phyloP scores from a whole-genome alignment of 92 coral and sea anemone species.

The Siderastrea radians region DNA sequence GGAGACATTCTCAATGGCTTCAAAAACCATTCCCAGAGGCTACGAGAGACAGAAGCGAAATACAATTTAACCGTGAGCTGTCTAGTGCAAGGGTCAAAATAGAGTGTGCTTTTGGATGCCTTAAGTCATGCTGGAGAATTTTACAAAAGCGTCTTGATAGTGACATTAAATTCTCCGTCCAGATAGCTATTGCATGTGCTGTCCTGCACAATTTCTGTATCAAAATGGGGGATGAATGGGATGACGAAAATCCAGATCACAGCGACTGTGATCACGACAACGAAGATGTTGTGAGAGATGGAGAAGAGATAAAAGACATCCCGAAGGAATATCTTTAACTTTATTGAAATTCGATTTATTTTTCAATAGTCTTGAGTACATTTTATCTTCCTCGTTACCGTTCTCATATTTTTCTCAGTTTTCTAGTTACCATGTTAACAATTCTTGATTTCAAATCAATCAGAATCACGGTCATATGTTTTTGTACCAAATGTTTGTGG shows the following conservation, averaged over 20 bases:
- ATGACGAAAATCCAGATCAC: constrained; percentile 19
- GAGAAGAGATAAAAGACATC: constrained; percentile 18
- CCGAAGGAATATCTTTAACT: neutral
- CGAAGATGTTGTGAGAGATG: constrained; percentile 21
- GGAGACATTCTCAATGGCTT: constrained; percentile 62
- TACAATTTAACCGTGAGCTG: constrained; percentile 29
- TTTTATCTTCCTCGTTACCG: neutral
- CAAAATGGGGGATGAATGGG: constrained; percentile 41
- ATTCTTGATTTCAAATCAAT: neutral
- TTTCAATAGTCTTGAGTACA: too few relatives aligned
- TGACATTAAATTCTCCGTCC: constrained; percentile 33
- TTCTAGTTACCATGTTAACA: neutral
- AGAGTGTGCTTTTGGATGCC: constrained; percentile 38
- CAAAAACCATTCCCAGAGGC: constrained; percentile 34
- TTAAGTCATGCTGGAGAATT: constrained; percentile 39
- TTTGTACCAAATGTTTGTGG: neutral
- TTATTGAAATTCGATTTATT: neutral
- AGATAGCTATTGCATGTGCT: constrained; percentile 44
- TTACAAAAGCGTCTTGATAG: constrained; percentile 42
- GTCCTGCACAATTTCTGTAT: constrained; percentile 53
- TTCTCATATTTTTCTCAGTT: neutral
- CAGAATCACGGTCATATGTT: neutral
- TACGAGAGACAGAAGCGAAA: constrained; percentile 30
- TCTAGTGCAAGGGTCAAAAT: constrained; percentile 39
- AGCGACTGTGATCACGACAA: neutral